Percentiles rank a stretch among this genome's conserved stretches.
Evolutionary conservation across 2,797 vertebrate genomes (phyloP).

Genomic region (Rhinophrynus dorsalis): DNA sequence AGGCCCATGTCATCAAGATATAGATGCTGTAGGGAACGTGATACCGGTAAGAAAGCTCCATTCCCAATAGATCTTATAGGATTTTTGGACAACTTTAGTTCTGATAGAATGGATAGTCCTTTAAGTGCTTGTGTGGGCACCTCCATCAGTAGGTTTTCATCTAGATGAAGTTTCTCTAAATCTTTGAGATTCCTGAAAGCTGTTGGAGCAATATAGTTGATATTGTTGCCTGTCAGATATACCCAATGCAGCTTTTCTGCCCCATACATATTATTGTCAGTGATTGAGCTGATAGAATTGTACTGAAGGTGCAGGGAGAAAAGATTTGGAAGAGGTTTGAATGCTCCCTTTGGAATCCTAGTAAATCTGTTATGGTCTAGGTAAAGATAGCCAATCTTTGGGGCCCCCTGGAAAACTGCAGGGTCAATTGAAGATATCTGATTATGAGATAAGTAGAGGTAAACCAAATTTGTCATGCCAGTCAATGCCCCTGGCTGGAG

Average conservation of each 20-base stretch:
- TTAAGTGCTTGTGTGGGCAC: conserved; percentile 77
- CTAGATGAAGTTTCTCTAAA: conserved; percentile 84
- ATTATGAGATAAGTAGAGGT: conserved; percentile 91
- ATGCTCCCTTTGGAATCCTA: conserved; percentile 70
- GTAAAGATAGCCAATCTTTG: conserved; percentile 83
- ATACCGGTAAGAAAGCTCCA: conserved; percentile 70
- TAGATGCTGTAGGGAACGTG: conserved; percentile 78
- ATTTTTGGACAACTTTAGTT: conserved; percentile 83
- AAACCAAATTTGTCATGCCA: conserved; percentile 83
- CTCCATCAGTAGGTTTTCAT: conserved; percentile 76
- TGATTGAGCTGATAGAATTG: conserved; percentile 75
- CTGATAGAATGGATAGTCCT: conserved; percentile 67
- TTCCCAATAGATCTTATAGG: conserved; percentile 72
- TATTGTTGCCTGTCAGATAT: conserved; percentile 78
- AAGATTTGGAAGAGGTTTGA: conserved; percentile 78
- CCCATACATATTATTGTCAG: conserved; percentile 62
- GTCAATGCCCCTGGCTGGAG: conserved; percentile 76
- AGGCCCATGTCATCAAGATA: conserved; percentile 85
- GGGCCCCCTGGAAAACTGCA: conserved; percentile 74
- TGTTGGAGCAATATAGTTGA: conserved; percentile 61
- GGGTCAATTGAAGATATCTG: conserved; percentile 73
- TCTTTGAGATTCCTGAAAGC: conserved; percentile 71
- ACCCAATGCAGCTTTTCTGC: conserved; percentile 73
- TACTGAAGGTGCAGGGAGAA: conserved; percentile 86
- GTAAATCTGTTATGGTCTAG: conserved; percentile 84